Conservation (phyloP, 2,797 vertebrate species). For the Thripadectes ignobilis region DNA sequence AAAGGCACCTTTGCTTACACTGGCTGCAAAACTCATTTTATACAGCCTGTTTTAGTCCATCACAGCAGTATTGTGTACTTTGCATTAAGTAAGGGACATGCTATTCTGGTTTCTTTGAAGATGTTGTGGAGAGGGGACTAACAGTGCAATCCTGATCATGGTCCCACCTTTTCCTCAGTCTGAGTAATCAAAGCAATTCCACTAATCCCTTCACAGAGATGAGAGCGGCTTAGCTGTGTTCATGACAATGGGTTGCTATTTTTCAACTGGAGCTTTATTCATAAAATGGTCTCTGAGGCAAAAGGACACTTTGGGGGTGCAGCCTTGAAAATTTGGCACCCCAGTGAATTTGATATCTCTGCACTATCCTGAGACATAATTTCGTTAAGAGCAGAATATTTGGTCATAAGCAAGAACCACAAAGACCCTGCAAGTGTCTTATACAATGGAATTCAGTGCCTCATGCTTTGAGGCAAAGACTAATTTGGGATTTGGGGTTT, state of each 20-base stretch:
- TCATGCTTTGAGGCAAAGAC: not conserved
- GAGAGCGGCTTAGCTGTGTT: not conserved
- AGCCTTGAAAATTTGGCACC: not conserved
- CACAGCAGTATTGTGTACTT: not conserved
- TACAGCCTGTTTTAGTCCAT: not conserved
- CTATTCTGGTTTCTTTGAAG: constrained; percentile 32
- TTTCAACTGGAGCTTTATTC: not conserved
- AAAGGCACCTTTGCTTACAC: constrained; percentile 2
- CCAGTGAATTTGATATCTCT: not conserved
- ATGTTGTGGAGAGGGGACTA: not conserved
- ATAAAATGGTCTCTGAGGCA: not conserved
- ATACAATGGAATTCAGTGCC: not conserved
- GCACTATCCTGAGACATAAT: not conserved
- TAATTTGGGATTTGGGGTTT: not conserved
- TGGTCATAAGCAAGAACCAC: not conserved
- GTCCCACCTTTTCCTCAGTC: constrained; percentile 14
- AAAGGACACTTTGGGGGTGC: not conserved
- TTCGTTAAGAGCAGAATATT: not conserved
- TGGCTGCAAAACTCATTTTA: not conserved
- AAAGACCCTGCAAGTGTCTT: not conserved
- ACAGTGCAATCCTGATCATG: not conserved
- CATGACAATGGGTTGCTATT: not conserved
- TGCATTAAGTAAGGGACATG: not conserved
- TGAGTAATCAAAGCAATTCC: constrained; percentile 48
- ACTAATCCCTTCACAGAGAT: constrained; percentile 39